These are phyloP conservation scores for Axinella damicornis DNA, from an alignment of 37 sponge, comb jelly and placozoan species.

Conservation along the genomic window DNA sequence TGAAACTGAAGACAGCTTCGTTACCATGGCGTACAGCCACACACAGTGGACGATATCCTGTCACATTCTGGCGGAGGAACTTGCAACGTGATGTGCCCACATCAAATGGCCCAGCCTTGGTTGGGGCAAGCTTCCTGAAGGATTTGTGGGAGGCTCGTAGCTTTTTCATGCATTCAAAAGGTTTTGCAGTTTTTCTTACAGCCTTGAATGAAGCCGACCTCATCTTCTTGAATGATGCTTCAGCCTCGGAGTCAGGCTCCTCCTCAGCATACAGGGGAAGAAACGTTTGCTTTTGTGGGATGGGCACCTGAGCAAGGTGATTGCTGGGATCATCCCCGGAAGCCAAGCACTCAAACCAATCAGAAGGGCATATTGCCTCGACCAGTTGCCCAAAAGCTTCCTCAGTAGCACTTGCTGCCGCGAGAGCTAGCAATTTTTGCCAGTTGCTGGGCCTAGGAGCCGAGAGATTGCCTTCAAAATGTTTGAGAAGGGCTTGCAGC, in stretches of 20 bases:
- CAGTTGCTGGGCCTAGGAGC: constrained; percentile 8
- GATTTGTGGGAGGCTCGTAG: neutral
- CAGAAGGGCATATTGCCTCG: constrained; percentile 17
- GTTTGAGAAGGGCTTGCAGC: neutral
- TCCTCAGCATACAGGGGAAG: no score
- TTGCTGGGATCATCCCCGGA: neutral
- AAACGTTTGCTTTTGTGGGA: no score
- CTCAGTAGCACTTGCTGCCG: neutral
- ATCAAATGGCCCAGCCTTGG: neutral
- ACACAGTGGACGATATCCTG: constrained; percentile 17
- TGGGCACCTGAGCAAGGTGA: no score
- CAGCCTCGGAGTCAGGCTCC: no score
- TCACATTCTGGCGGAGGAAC: neutral
- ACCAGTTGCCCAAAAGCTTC: constrained; percentile 7
- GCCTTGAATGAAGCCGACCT: neutral
- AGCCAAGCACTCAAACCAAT: constrained; percentile 20
- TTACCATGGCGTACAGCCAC: constrained; percentile 32
- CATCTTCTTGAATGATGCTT: no score
- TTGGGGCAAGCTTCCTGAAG: neutral
- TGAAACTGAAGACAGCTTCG: constrained; percentile 5
- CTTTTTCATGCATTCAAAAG: neutral
- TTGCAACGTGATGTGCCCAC: no score
- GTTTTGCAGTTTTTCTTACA: neutral
- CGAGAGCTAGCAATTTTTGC: constrained; percentile 49
- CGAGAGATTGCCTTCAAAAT: neutral